A percentile compares a stretch with the other conserved stretches of the same genome.
These are phyloP conservation scores for Callocephalon fimbriatum DNA, from an alignment of 2,113 vertebrate species.

Conservation along the genomic window DNA sequence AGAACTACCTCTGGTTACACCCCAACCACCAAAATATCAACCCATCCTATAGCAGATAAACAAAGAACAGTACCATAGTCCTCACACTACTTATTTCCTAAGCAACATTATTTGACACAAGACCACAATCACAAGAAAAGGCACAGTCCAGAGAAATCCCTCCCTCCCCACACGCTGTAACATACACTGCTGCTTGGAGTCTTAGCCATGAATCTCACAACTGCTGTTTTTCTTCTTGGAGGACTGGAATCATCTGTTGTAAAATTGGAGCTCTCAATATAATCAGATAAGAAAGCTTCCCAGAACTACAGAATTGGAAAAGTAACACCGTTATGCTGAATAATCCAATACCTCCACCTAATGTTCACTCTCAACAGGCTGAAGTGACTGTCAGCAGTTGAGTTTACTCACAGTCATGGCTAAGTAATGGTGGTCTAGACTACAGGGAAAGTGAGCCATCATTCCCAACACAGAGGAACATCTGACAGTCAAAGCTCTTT, in stretches of 20 bases:
- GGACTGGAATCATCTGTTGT: fast-evolving
- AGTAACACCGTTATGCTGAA: neutral
- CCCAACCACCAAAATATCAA: neutral
- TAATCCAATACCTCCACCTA: neutral
- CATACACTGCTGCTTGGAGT: neutral
- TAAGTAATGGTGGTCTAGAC: neutral
- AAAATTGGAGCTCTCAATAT: neutral
- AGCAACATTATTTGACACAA: neutral
- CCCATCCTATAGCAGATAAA: neutral
- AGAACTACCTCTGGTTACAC: neutral
- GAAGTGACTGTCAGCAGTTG: neutral
- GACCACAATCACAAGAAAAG: neutral
- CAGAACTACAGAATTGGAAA: neutral
- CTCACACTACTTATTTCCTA: neutral
- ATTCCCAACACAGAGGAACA: neutral
- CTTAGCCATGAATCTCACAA: neutral
- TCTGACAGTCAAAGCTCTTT: neutral
- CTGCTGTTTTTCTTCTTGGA: neutral
- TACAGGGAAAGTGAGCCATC: neutral
- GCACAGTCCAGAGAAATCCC: neutral
- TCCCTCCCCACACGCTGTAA: neutral
- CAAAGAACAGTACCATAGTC: neutral
- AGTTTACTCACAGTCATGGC: neutral
- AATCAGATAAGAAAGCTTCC: neutral
- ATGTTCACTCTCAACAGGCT: neutral